Evolutionary conservation across 2,113 vertebrate genomes (phyloP), one percentile per base, ranked within the genome.

Genomic region (Python bivittatus): DNA sequence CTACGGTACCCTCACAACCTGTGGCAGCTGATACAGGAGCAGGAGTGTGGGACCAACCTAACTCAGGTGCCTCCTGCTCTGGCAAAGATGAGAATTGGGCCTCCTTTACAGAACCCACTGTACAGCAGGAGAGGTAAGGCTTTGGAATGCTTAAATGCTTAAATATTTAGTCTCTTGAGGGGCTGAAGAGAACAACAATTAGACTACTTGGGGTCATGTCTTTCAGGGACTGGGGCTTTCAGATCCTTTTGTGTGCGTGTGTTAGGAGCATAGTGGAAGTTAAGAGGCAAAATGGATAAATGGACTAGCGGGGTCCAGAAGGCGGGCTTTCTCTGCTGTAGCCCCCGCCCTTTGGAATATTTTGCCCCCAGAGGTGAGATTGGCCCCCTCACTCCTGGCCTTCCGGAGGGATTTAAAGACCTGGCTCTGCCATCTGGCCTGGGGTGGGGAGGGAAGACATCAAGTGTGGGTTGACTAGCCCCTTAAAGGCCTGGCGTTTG

Each of bases 61-160:
- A 0, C 0, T 57, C 89, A 53, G 90, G 93, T 72, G 1, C 89
- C 61, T 38, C 84, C 86, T 0, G 3, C 87, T 92, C 95, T 93
- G 96, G 96, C 27, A 88, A 94, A 33, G 90, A 91, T 27, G 90
- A 87, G 13, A 91, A 91, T 15, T 96, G 95, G 95, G 95, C 92
- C 33, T 93, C 88, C 2, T 95, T 95, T n/a, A n/a, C 93, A 48
- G 95, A 93, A 56, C 33, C 89, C 29, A 13, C 53, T 60, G 22
- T 87, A 72, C 61, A 5, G 48, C 88, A 92, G 48, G 93, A 52
- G 88, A 96, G 97, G 97, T 94, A 91, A 54, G 44, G 1, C 0
- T 8, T 44, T 38, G 23, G 17, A 23, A 42, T 22, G 22, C n/a
- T 61, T 84, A 38, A 64, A 20, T 6, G 17, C 23, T 61, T 84